Evolutionary conservation across 2,113 vertebrate genomes (phyloP).

Genomic region (Turnix velox): DNA sequence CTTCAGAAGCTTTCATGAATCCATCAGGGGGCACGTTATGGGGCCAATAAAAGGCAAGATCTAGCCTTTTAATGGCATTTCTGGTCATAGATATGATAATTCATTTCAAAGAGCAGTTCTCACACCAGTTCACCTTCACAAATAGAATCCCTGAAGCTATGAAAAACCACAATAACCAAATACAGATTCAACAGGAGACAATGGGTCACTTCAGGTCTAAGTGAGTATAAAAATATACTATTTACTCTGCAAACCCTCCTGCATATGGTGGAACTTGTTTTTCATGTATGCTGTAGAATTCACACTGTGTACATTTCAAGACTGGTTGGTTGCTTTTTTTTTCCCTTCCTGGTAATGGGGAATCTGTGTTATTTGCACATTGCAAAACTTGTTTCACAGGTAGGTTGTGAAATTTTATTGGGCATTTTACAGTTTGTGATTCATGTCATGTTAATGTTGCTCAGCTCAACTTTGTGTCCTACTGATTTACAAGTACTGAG

Average conservation of each 20-base stretch:
- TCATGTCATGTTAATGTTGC: slow-evolving; percentile 27
- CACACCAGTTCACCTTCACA: not conserved
- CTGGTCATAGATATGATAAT: not conserved
- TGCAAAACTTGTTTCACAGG: slow-evolving; percentile 57
- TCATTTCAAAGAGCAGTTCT: not conserved
- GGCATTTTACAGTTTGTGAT: slow-evolving; percentile 50
- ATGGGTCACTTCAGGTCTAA: slow-evolving; percentile 9
- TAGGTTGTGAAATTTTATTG: slow-evolving; percentile 62
- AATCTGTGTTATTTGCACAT: slow-evolving; percentile 51
- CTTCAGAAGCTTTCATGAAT: not conserved
- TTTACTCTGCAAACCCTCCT: not conserved
- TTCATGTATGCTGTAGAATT: not conserved
- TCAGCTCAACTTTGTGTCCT: slow-evolving; percentile 15
- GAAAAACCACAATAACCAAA: not conserved
- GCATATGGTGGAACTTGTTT: slow-evolving; percentile 22
- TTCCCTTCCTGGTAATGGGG: slow-evolving; percentile 31
- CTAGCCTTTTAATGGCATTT: not conserved
- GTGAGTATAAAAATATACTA: not conserved
- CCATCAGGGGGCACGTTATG: not conserved
- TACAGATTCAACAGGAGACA: not conserved
- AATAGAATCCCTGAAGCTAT: not conserved
- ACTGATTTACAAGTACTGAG: slow-evolving; percentile 8
- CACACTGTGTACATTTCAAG: not conserved
- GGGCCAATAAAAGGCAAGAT: not conserved
- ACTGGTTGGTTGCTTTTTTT: slow-evolving; percentile 1